Evolutionary conservation across 2,113 vertebrate species (phyloP).

Genomic region (Riparia riparia): DNA sequence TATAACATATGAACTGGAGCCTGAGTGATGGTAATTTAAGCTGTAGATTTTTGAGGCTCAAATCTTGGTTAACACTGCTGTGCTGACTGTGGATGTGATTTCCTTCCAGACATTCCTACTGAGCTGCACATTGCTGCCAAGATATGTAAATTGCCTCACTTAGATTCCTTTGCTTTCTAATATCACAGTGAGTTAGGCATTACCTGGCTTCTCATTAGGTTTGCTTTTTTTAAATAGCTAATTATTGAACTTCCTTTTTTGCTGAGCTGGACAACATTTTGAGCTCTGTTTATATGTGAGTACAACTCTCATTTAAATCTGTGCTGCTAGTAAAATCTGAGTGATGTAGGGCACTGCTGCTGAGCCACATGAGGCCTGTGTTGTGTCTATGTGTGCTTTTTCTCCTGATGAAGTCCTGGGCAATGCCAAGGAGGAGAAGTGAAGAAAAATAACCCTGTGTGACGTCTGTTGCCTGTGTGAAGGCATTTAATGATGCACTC

Average conservation of each 20-base stretch:
- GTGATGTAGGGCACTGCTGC: neutral
- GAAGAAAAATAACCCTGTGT: neutral
- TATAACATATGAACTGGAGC: neutral
- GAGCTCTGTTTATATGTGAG: neutral
- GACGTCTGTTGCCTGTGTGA: neutral
- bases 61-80: slow-evolving; percentile 32
- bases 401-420: neutral
- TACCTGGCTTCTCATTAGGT: slow-evolving; percentile 33
- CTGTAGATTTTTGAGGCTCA: slow-evolving; percentile 28
- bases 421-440: slow-evolving; percentile 2
- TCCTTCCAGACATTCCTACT: slow-evolving; percentile 61
- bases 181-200: neutral
- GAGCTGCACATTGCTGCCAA: slow-evolving; percentile 42
- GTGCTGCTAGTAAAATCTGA: neutral
- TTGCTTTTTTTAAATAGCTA: neutral
- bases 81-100: slow-evolving; percentile 46
- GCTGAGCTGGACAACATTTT: slow-evolving; percentile 23
- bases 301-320: neutral
- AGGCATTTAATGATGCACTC: neutral
- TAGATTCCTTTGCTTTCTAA: slow-evolving; percentile 49
- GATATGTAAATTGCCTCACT: slow-evolving; percentile 50
- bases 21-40: neutral
- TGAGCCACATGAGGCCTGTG: neutral
- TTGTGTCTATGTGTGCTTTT: neutral
- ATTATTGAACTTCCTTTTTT: slow-evolving; percentile 27